These are phyloP conservation scores for Scaptomyza montana DNA, from an alignment of 1,140 invertebrate species.

Conservation along the genomic window DNA sequence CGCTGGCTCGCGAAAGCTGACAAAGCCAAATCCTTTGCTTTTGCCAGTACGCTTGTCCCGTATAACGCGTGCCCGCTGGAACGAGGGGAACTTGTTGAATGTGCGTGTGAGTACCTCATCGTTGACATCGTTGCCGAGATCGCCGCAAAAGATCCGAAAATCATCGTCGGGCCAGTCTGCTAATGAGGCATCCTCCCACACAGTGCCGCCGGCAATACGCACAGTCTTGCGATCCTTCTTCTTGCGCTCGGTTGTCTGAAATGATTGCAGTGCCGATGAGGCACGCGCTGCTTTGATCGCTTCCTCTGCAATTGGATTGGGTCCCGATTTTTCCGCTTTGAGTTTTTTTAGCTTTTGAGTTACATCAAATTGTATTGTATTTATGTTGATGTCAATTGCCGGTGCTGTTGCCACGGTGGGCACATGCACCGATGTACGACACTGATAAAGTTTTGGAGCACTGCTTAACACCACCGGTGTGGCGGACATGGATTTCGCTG, in stretches of 20 bases:
- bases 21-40: conserved; percentile 99
- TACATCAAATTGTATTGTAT: conserved; percentile 87
- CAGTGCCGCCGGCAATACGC: conserved; percentile 94
- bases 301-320: conserved; percentile 86
- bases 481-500: conserved; percentile 72
- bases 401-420: conserved; percentile 83
- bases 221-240: conserved; percentile 89
- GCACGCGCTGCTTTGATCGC: conserved; percentile 87
- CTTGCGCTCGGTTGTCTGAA: conserved; percentile 85
- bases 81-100: conserved; percentile 97
- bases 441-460: conserved; percentile 87
- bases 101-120: conserved; percentile 96
- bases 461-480: conserved; percentile 87
- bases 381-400: conserved; percentile 85
- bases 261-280: conserved; percentile 85
- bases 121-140: conserved; percentile 99
- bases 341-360: conserved; percentile 87
- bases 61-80: conserved; percentile 97
- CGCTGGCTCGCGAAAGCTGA: conserved; percentile 98
- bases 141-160: conserved; percentile 99
- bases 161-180: conserved; percentile 98
- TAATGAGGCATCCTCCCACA: conserved; percentile 97
- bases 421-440: conserved; percentile 78
- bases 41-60: conserved; percentile 98
- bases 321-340: conserved; percentile 87